These are phyloP conservation scores for Orgyia antiqua DNA, from an alignment of 2,888 invertebrate species.

Conservation along the genomic window DNA sequence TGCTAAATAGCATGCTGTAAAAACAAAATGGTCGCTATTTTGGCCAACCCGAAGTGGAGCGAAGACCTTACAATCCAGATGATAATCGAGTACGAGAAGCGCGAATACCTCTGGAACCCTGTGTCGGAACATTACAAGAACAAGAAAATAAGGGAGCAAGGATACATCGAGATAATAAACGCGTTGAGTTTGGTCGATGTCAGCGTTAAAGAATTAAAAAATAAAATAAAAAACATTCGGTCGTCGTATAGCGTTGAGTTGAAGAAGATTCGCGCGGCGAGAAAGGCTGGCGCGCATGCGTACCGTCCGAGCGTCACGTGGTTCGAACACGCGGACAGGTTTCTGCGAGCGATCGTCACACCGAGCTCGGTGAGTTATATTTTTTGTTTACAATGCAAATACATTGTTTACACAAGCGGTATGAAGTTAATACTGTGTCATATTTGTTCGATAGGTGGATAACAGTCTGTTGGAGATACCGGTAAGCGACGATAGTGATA, in stretches of 20 bases:
- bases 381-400: conserved; percentile 33
- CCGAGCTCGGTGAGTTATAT: conserved; percentile 70
- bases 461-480: conserved; percentile 67
- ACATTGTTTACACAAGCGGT: conserved; percentile 38
- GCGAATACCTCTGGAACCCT: conserved; percentile 73
- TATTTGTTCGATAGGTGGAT: conserved; percentile 58
- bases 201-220: conserved; percentile 72
- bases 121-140: conserved; percentile 73
- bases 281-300: conserved; percentile 76
- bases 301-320: conserved; percentile 76
- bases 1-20: conserved; percentile 52
- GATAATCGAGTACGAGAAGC: conserved; percentile 73
- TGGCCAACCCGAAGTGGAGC: conserved; percentile 75
- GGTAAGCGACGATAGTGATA: conserved; percentile 69
- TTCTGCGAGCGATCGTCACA: conserved; percentile 74
- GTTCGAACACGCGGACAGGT: conserved; percentile 78
- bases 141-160: conserved; percentile 72
- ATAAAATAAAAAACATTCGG: conserved; percentile 74
- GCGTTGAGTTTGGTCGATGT: conserved; percentile 67
- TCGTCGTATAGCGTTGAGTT: conserved; percentile 74
- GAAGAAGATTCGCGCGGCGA: conserved; percentile 75
- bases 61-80: conserved; percentile 72
- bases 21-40: conserved; percentile 64
- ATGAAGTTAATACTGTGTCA: conserved; percentile 22
- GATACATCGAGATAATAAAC: conserved; percentile 71